Evolutionary conservation across 2,797 vertebrate genomes (phyloP).

Genomic region (Hirundo rustica): DNA sequence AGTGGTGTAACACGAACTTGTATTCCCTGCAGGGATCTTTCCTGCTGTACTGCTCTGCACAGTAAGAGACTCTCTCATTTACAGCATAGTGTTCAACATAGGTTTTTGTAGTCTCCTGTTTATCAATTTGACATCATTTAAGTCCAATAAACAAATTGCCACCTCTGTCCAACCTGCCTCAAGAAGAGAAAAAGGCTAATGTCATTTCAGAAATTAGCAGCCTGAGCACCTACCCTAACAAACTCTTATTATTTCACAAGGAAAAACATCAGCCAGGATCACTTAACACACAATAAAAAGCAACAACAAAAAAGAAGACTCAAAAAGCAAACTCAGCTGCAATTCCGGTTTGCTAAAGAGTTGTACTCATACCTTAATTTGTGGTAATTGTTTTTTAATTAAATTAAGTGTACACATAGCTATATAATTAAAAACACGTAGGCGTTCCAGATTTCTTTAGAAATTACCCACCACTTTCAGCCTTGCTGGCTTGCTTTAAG

Average conservation of each 20-base stretch:
- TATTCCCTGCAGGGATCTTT: background rate
- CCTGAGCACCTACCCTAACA: background rate
- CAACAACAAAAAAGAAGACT: background rate
- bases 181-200: background rate
- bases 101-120: background rate
- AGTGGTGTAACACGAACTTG: background rate
- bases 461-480: background rate
- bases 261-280: background rate
- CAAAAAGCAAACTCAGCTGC: background rate
- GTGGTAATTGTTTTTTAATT: constrained; percentile 34
- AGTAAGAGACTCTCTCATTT: background rate
- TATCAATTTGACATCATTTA: background rate
- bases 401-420: background rate
- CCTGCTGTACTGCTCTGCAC: background rate
- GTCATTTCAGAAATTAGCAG: background rate
- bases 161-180: background rate
- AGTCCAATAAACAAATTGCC: background rate
- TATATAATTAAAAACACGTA: constrained; percentile 5
- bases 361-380: background rate
- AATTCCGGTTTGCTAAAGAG: background rate
- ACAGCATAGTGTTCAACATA: background rate
- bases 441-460: background rate
- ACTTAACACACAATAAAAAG: background rate
- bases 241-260: background rate
- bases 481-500: background rate